Percentiles rank a stretch among this genome's conserved stretches.
These are phyloP conservation scores for Loripinus fragilis DNA, from an alignment of 2,888 invertebrate genomes.

Conservation along the genomic window DNA sequence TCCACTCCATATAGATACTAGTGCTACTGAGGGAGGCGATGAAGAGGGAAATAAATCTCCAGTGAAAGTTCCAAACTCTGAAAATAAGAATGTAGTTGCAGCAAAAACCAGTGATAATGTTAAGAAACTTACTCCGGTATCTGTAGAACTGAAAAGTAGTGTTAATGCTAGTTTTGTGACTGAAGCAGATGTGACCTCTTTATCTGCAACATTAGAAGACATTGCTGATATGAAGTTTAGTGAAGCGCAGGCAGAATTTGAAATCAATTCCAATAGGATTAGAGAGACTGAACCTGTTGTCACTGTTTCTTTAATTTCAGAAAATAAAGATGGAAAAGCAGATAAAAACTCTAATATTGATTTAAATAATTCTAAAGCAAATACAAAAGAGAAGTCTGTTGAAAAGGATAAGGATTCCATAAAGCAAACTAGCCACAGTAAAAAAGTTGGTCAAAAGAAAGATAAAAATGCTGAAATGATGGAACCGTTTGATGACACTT, in stretches of 20 bases:
- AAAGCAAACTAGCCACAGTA: slow-evolving; percentile 15
- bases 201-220: slow-evolving; percentile 55
- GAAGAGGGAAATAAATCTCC: slow-evolving; percentile 63
- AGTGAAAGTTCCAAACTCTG: slow-evolving; percentile 19
- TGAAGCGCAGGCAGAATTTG: slow-evolving; percentile 21
- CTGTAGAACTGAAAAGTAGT: not conserved
- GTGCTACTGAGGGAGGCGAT: slow-evolving; percentile 69
- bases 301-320: not conserved
- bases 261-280: not conserved
- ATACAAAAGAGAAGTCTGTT: slow-evolving; percentile 38
- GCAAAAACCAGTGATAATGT: not conserved
- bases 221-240: slow-evolving; percentile 51
- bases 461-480: slow-evolving; percentile 24
- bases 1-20: slow-evolving; percentile 78
- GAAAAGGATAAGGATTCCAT: slow-evolving; percentile 18
- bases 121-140: not conserved
- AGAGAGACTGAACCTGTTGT: not conserved
- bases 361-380: slow-evolving; percentile 19
- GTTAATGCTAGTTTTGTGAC: slow-evolving; percentile 8
- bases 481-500: slow-evolving; percentile 54
- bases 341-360: slow-evolving; percentile 38
- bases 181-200: slow-evolving; percentile 53
- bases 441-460: slow-evolving; percentile 38
- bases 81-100: not conserved
- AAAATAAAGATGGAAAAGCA: slow-evolving; percentile 18